These are phyloP conservation scores for Hyles vespertilio DNA, from an alignment of 1,140 invertebrate genomes.

Conservation along the genomic window DNA sequence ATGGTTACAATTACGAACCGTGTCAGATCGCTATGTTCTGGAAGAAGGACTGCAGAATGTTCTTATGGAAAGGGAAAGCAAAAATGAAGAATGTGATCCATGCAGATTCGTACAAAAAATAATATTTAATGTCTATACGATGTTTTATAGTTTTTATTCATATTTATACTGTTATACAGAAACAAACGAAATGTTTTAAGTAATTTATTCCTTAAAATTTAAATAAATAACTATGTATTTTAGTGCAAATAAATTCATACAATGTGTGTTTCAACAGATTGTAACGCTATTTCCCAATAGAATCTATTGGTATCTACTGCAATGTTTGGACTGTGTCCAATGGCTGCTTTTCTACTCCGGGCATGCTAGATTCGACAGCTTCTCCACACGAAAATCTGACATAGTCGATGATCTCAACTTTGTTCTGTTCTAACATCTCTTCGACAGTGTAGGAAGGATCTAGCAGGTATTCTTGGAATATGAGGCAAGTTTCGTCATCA, in stretches of 20 bases:
- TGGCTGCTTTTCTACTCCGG: constrained; percentile 70
- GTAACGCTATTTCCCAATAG: not conserved
- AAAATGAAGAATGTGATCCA: constrained; percentile 41
- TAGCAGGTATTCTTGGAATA: constrained; percentile 92
- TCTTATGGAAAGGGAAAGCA: constrained; percentile 78
- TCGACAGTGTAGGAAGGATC: constrained; percentile 84
- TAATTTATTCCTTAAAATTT: constrained; percentile 21
- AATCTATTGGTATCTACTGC: constrained; percentile 60
- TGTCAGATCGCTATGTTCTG: constrained; percentile 72
- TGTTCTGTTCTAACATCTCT: constrained; percentile 82
- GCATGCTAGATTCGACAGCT: constrained; percentile 46
- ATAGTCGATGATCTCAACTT: constrained; percentile 87
- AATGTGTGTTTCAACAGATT: constrained; percentile 1
- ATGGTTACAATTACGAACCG: constrained; percentile 59
- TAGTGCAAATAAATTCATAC: not conserved
- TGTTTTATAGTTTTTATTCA: not conserved
- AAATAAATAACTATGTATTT: constrained; percentile 23
- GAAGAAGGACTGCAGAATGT: constrained; percentile 82
- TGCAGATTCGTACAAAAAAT: constrained; percentile 33
- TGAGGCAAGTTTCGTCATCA: constrained; percentile 84
- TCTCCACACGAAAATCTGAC: constrained; percentile 91
- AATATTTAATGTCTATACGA: constrained; percentile 8
- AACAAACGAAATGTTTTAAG: constrained; percentile 4
- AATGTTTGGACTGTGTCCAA: constrained; percentile 79
- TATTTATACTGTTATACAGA: not conserved